Base-by-base conservation (phyloP, 2,797 vertebrate species). In the Crocodylus rhombifer region DNA sequence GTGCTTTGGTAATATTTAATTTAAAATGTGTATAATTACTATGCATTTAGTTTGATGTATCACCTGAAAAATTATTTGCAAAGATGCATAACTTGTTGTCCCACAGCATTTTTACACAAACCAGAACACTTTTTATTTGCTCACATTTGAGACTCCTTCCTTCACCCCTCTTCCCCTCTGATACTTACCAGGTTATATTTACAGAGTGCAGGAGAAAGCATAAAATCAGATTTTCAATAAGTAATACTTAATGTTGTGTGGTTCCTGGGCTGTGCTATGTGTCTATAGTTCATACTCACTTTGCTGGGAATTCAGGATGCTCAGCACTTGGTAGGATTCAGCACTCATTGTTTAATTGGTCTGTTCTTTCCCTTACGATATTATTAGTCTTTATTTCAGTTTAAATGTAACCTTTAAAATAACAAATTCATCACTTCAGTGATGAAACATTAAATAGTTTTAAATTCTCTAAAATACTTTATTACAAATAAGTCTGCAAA, bases 1-100 rank as follows among this genome's bases (percentile, higher is more conserved):
- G 91, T 99, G 99, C 97, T 98, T 99, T 74, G 97, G 97, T 88
- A 95, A 84, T 91, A 64, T 97, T 86, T 96, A 87, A 86, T 33
- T 85, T 87, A 2, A 0, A 6, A 57, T 83, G 18, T 58, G 56
- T 10, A 1, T 73, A 79, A 61, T 79, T 12, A 82, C 63, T 57
- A 88, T 77, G 79, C 82, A 60, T 65, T 15, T 36, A 36, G n/a
- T 64, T 28, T 30, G 14, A 17, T 13, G 26, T 20, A 71, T 62
- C 14, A 20, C 77, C 26, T 63, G 74, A 56, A 77, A 87, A 84
- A 56, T 12, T 5, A 69, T 30, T n/a, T 63, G 17, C 55, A 21
- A 5, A 65, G 61, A 4, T 2, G 1, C 69, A 2, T 73, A 26
- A 23, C 79, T 87, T 93, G 73, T 42, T 80, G 13, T 86, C 60